Base-by-base conservation (phyloP, 1,140 invertebrate species). In the Metaphire vulgaris region DNA sequence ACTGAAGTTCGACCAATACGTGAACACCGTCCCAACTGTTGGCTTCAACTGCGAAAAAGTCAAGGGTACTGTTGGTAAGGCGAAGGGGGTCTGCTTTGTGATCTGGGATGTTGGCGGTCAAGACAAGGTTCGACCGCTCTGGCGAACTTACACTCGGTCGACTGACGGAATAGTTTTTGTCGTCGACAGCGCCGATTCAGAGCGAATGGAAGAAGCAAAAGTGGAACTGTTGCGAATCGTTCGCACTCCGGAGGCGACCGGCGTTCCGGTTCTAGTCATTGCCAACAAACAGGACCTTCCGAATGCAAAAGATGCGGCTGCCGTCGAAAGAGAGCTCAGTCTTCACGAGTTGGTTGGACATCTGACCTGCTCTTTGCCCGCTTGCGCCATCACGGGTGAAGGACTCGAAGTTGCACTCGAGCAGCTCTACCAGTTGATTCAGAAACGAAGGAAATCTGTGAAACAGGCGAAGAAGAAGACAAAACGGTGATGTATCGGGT, bases 201-300 rank as follows among this genome's bases (percentile, higher is more conserved):
- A 89, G 71, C 81, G 88, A 64, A 79, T 88, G 68, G 88, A 89
- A 78, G 88, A 89, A 81, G 88, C 88, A 1, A 80, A 87, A 77
- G 83, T 87, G 72, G 88, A 89, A 79, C 80, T 99, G 75, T 94
- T 98, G 89, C 90, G 95, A 85, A 97, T 99, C 85, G 81, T 91
- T 26, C 85, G 88, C 79, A 95, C 98, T 89, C 95, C 98, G 86
- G 97, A 98, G 88, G 90, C 98, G 79, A 90, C 94, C 87, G 95
- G 98, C 90, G 94, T 96, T 80, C 94, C 97, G 80, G 89, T 99
- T 80, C 89, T 99, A 81, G 94, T 99, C 85, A 96, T 99, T 88
- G 97, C 97, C 83, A 99, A 99, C 89, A 99, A 99, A 91, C 97
- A 98, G 96, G 99, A 86, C 97, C 96, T 88, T 95, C 99, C 89